Conservation (phyloP, 2,888 invertebrate genomes). For the Volucella bombylans region DNA sequence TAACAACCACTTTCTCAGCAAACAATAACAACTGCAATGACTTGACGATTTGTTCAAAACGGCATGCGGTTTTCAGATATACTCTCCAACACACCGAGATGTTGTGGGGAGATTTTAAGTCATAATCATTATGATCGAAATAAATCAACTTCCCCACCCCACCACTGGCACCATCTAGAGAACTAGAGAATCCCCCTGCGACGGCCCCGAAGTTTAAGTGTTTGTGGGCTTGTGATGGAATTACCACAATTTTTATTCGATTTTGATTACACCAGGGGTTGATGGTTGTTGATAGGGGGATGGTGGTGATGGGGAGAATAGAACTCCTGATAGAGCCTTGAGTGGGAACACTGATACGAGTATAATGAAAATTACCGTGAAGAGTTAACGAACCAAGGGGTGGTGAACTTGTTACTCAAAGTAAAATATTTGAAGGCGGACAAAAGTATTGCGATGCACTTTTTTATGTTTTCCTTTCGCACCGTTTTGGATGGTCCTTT, state of each 20-base stretch:
- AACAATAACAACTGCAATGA: constrained; percentile 71
- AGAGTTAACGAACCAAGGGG: constrained; percentile 80
- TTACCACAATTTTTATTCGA: constrained; percentile 68
- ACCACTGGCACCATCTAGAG: constrained; percentile 7
- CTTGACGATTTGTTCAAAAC: constrained; percentile 67
- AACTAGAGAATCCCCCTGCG: background rate
- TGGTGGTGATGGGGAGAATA: background rate
- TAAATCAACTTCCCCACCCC: constrained; percentile 54
- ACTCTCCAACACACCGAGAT: constrained; percentile 22
- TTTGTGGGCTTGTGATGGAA: constrained; percentile 40
- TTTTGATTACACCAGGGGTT: constrained; percentile 57
- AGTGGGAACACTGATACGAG: constrained; percentile 6
- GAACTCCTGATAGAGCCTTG: background rate
- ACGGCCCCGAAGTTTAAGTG: background rate
- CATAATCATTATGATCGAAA: constrained; percentile 72
- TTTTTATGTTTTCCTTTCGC: constrained; percentile 17
- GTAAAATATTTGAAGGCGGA: constrained; percentile 60
- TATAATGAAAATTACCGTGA: constrained; percentile 76
- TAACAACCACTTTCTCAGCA: constrained; percentile 72
- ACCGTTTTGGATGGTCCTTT: constrained; percentile 14
- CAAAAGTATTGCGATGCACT: constrained; percentile 47
- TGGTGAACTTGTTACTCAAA: constrained; percentile 76
- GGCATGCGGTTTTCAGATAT: constrained; percentile 28
- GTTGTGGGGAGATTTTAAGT: constrained; percentile 63
- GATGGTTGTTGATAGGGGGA: background rate